Percentiles rank a stretch among this genome's conserved stretches.
Conservation (phyloP, 2,797 vertebrate species). For the Gallirallus australis region DNA sequence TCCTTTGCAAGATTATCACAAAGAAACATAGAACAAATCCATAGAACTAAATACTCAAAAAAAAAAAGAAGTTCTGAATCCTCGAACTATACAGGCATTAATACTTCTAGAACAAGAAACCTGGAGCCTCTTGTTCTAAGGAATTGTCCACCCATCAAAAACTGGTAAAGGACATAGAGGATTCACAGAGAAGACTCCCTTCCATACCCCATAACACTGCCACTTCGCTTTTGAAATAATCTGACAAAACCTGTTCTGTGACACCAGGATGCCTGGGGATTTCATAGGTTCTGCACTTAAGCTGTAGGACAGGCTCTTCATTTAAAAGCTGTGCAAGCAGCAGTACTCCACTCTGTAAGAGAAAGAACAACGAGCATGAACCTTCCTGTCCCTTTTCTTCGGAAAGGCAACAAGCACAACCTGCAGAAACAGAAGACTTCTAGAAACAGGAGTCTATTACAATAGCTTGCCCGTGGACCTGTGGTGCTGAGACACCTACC, state of each 20-base stretch:
- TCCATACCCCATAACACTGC: constrained; percentile 21
- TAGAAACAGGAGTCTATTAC: neutral
- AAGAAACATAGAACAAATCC: neutral
- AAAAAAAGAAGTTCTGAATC: neutral
- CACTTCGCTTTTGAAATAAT: constrained; percentile 46
- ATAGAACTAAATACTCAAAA: neutral
- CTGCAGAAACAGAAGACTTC: neutral
- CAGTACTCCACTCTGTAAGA: constrained; percentile 89
- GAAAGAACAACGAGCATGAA: constrained; percentile 23
- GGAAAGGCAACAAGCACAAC: neutral
- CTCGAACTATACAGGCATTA: neutral
- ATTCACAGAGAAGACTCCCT: constrained; percentile 39
- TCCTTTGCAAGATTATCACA: neutral
- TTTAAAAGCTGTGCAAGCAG: constrained; percentile 95
- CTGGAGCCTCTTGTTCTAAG: neutral
- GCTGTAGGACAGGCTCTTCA: constrained; percentile 90
- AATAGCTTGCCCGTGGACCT: neutral
- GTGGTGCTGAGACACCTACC: constrained; percentile 74
- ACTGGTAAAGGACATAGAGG: constrained; percentile 3
- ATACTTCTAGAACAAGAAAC: neutral
- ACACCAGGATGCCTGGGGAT: constrained; percentile 95
- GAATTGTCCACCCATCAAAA: neutral
- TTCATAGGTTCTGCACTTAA: constrained; percentile 97
- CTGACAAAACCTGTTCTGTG: constrained; percentile 91
- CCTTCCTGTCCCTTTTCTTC: neutral